phyloP scores from a whole-genome alignment of 2,888 invertebrate species.

The Orgyia antiqua region DNA sequence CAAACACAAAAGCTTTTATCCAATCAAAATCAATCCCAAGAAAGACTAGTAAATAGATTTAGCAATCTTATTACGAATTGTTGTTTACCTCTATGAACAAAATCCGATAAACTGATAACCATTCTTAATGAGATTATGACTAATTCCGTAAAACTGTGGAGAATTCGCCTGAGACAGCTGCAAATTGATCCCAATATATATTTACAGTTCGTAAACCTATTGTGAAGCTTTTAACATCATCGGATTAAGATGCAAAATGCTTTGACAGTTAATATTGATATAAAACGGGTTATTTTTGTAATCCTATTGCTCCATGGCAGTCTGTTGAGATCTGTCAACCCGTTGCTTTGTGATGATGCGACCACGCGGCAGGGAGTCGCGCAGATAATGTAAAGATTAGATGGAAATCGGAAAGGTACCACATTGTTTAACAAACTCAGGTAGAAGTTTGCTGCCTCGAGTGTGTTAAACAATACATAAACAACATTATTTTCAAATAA shows the following conservation, averaged over 20 bases:
- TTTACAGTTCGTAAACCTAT: constrained; percentile 30
- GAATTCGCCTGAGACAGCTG: constrained; percentile 47
- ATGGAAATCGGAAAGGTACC: constrained; percentile 65
- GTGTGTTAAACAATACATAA: constrained; percentile 67
- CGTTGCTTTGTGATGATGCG: constrained; percentile 73
- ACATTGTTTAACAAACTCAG: constrained; percentile 65
- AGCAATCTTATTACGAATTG: no score
- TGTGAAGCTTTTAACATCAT: constrained; percentile 15
- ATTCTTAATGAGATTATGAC: constrained; percentile 56
- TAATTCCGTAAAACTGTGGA: constrained; percentile 58
- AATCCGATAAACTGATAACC: constrained; percentile 20
- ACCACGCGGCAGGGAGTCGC: constrained; percentile 58
- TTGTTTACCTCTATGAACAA: constrained; percentile 4
- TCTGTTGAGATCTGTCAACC: constrained; percentile 73
- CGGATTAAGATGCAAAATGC: constrained; percentile 40
- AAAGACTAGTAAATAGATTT: no score
- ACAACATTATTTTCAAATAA: constrained; percentile 68
- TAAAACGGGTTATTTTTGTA: constrained; percentile 57
- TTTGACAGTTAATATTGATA: constrained; percentile 36
- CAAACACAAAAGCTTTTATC: no score
- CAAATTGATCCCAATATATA: constrained; percentile 31
- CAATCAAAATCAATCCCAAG: no score
- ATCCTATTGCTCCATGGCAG: constrained; percentile 63
- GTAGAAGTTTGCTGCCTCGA: constrained; percentile 47
- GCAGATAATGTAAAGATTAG: constrained; percentile 71